Percentiles rank a stretch among this genome's conserved stretches.
Evolutionary conservation across 2,888 invertebrate species (phyloP).

Genomic region (Torymus texanus): DNA sequence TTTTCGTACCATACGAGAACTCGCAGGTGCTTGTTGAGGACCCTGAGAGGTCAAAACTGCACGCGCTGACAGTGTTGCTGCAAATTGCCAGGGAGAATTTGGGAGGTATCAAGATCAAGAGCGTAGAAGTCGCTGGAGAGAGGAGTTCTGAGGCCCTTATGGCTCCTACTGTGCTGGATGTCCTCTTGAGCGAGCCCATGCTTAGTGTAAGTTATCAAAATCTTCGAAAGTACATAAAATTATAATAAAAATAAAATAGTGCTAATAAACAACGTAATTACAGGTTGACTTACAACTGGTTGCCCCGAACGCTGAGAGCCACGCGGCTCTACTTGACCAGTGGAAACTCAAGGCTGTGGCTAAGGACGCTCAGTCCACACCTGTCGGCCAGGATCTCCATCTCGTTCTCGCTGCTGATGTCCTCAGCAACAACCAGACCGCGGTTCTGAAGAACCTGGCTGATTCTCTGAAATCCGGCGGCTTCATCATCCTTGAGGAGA

Average conservation of each 20-base stretch:
- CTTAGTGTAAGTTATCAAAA: constrained; percentile 74
- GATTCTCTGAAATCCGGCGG: constrained; percentile 82
- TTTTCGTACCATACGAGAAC: constrained; percentile 86
- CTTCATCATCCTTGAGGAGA: constrained; percentile 85
- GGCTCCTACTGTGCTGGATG: constrained; percentile 78
- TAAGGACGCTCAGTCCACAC: constrained; percentile 79
- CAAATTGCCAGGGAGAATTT: constrained; percentile 89
- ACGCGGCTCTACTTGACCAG: constrained; percentile 78
- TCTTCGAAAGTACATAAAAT: neutral
- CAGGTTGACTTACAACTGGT: constrained; percentile 79
- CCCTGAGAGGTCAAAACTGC: constrained; percentile 79
- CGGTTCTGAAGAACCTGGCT: constrained; percentile 78
- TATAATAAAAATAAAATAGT: constrained; percentile 31
- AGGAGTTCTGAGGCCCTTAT: constrained; percentile 82
- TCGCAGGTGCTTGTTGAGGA: constrained; percentile 77
- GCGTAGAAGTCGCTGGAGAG: constrained; percentile 82
- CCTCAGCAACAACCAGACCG: constrained; percentile 77
- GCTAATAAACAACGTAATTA: constrained; percentile 46
- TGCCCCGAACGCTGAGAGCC: constrained; percentile 78
- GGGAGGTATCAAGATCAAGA: constrained; percentile 82
- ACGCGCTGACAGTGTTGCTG: constrained; percentile 82
- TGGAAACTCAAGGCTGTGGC: constrained; percentile 80
- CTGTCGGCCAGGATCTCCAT: constrained; percentile 83
- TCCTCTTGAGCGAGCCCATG: constrained; percentile 85
- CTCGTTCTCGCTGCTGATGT: constrained; percentile 82